These are phyloP conservation scores for Poecile atricapillus DNA, from an alignment of 2,113 vertebrate genomes.

Conservation along the genomic window DNA sequence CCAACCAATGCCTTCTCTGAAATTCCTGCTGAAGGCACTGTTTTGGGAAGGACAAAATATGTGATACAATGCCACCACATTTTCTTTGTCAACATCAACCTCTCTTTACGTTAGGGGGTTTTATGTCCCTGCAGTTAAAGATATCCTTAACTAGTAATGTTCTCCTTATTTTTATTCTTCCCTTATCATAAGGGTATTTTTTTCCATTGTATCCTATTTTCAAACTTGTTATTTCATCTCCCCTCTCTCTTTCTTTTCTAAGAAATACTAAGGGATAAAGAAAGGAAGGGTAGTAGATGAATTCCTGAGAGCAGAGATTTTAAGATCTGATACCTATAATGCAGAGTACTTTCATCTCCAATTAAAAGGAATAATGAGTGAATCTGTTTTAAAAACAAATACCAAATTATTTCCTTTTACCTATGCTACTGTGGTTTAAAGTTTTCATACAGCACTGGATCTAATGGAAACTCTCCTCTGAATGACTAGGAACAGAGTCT, in stretches of 20 bases:
- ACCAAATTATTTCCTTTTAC: background rate
- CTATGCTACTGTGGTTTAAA: background rate
- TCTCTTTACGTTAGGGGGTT: background rate
- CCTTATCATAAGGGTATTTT: background rate
- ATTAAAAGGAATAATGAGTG: slow-evolving; percentile 16
- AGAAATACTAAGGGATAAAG: background rate
- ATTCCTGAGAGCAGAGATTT: background rate
- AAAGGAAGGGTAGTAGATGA: background rate
- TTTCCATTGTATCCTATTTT: background rate
- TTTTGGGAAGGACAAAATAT: background rate
- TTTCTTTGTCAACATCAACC: background rate
- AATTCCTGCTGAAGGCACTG: background rate
- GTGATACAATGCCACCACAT: background rate
- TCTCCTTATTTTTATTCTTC: background rate
- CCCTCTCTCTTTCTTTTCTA: background rate
- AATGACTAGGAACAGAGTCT: background rate
- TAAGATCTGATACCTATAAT: background rate
- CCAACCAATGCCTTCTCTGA: background rate
- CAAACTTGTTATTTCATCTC: background rate
- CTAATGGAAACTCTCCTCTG: background rate
- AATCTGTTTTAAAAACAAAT: background rate
- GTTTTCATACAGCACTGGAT: background rate
- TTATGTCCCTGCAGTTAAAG: background rate
- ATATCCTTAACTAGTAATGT: background rate
- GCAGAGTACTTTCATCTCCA: background rate